phyloP scores from a whole-genome alignment of 2,888 invertebrate genomes.

The Nudaria mundana region DNA sequence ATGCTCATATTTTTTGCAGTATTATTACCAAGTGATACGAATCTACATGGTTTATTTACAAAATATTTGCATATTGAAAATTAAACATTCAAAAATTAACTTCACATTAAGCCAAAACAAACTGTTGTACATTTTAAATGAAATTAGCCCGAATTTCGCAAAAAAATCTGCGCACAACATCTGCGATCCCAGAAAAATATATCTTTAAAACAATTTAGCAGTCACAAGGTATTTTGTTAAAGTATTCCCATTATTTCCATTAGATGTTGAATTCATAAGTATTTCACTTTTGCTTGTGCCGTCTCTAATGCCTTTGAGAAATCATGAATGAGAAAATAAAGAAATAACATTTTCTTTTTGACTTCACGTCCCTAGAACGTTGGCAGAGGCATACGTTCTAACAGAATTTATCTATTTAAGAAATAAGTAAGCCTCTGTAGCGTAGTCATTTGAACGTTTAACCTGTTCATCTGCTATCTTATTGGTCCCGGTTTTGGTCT shows the following conservation, averaged over 20 bases:
- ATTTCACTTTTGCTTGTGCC: conserved; percentile 12
- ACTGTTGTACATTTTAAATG: not conserved
- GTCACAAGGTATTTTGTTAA: conserved; percentile 23
- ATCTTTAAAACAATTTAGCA: conserved; percentile 17
- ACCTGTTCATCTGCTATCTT: too few species aligned
- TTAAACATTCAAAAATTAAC: too few species aligned
- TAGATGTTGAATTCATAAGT: conserved; percentile 25
- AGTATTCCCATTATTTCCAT: conserved; percentile 25
- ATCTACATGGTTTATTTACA: too few species aligned
- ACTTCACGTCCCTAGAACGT: not conserved
- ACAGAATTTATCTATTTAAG: too few species aligned
- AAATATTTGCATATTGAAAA: too few species aligned
- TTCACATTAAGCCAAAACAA: too few species aligned
- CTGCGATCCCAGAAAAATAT: conserved; percentile 10
- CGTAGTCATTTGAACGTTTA: too few species aligned
- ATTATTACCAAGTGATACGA: too few species aligned
- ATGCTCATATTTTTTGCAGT: too few species aligned
- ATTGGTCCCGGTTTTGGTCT: too few species aligned
- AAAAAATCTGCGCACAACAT: conserved; percentile 14
- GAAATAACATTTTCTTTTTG: not conserved
- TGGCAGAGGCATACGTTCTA: too few species aligned
- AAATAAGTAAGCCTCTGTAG: too few species aligned
- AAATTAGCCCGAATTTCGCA: not conserved
- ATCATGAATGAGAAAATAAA: conserved; percentile 24
- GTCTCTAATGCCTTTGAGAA: conserved; percentile 22